Evolutionary conservation across 2,113 vertebrate genomes (phyloP).

Genomic region (human): DNA sequence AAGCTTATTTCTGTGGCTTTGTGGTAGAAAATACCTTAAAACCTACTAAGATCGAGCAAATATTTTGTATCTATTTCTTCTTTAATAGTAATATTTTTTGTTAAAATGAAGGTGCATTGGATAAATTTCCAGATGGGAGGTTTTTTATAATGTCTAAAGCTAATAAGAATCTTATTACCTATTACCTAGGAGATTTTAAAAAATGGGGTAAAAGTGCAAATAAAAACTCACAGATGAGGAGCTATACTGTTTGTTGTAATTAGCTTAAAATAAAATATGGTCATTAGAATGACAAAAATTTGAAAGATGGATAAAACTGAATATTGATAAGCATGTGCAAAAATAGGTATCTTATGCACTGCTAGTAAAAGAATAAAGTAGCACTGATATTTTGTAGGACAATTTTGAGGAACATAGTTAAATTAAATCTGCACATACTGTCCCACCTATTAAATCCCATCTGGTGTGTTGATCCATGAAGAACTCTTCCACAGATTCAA

Average conservation of each 20-base stretch:
- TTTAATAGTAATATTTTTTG: not conserved
- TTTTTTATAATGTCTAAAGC: not conserved
- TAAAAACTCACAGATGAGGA: not conserved
- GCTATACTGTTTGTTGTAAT: not conserved
- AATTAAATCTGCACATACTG: not conserved
- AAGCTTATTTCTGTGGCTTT: not conserved
- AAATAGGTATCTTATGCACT: not conserved
- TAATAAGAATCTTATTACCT: not conserved
- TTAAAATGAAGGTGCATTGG: not conserved
- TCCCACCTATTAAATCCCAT: not conserved
- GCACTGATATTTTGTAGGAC: not conserved
- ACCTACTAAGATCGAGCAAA: not conserved
- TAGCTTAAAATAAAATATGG: not conserved
- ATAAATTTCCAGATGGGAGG: not conserved
- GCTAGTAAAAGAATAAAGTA: rapidly evolving
- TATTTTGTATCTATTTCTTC: not conserved
- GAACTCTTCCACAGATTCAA: not conserved
- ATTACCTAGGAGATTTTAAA: not conserved
- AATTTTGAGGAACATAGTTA: not conserved
- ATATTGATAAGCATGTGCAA: too few species aligned
- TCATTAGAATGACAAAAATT: not conserved
- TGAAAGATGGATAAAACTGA: not conserved
- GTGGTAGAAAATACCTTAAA: not conserved
- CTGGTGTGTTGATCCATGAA: not conserved
- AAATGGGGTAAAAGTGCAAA: not conserved